Base-by-base conservation (phyloP, 2,888 invertebrate genomes). In the Creontiades dilutus region DNA sequence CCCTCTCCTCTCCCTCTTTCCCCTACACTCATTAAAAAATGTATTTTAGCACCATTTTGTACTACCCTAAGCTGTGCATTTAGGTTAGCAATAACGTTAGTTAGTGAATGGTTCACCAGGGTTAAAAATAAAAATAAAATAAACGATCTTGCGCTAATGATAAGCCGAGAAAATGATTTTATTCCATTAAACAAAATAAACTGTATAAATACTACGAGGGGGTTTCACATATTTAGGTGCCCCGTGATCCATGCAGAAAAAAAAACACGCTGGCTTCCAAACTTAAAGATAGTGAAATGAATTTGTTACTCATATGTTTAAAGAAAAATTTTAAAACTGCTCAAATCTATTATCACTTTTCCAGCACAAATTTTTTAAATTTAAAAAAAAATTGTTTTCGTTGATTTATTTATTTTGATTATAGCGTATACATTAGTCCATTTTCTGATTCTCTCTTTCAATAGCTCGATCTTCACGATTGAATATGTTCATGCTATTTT, bases 71-170 rank as follows among this genome's bases (percentile, higher is more conserved):
- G 90, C 90, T 90, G 90, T 90, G 90, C 90, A 90, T 87, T 88
- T 91, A 91, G 91, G 91, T 89, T 91, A 91, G 91, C 90, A 90
- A 91, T 91, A 90, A 91, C 81, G 28, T 46, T 91, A 91, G 90
- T 91, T 91, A 91, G 91, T 89, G 89, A 91, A 91, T 90, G 91
- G 91, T 91, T 90, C 89, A 91, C 91, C 91, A 91, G 91, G 91
- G 91, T 91, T 90, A 75, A 76, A 88, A 88, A 88, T 23, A 68
- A n/a, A n/a, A n/a, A n/a, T n/a, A n/a, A n/a, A n/a, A n/a, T n/a
- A n/a, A n/a, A 75, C 47, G 75, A 75, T 78, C 28, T 55, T 80
- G 57, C n/a, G 78, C 76, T 28, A 46, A 88, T 88, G 88, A 88
- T 88, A 88, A 88, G 55, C 78, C 88, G 28, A 75, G 85, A 68